Conservation (phyloP, 2,888 invertebrate species). For the Heteromyza rotundicornis region DNA sequence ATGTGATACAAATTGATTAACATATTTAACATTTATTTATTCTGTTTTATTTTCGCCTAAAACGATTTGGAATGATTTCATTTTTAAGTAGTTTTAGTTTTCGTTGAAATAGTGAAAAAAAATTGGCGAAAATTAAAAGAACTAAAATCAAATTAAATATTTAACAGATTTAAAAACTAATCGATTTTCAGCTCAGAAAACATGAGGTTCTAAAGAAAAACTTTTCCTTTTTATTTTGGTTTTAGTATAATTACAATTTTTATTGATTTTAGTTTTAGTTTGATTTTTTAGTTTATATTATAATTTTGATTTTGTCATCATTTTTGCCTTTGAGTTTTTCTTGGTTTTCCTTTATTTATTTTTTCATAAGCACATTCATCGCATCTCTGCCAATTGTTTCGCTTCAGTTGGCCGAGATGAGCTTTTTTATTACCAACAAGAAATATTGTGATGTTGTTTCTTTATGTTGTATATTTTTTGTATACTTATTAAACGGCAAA, state of each 20-base stretch:
- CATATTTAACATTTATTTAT: neutral
- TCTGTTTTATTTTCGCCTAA: neutral
- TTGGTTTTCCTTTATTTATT: slow-evolving; percentile 16
- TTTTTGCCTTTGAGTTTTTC: slow-evolving; percentile 20
- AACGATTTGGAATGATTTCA: slow-evolving; percentile 24
- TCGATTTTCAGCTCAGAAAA: slow-evolving; percentile 56
- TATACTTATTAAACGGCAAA: slow-evolving; percentile 26
- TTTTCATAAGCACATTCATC: slow-evolving; percentile 56
- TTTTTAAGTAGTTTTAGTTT: slow-evolving; percentile 14
- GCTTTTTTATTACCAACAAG: slow-evolving; percentile 31
- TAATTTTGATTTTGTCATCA: slow-evolving; percentile 26
- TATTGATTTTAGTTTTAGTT: slow-evolving; percentile 20
- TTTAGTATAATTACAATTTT: slow-evolving; percentile 6
- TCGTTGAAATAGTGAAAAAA: slow-evolving; percentile 7
- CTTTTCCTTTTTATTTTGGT: slow-evolving; percentile 27
- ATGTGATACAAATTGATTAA: neutral
- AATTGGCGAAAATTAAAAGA: slow-evolving; percentile 10
- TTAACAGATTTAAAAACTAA: slow-evolving; percentile 60
- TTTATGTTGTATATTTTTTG: slow-evolving; percentile 46
- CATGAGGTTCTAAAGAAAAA: no score
- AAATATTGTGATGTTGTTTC: slow-evolving; percentile 45
- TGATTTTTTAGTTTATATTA: slow-evolving; percentile 25
- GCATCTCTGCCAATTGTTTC: slow-evolving; percentile 25
- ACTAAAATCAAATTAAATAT: slow-evolving; percentile 17
- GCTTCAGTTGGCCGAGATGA: slow-evolving; percentile 28